A percentile compares a stretch with the other conserved stretches of the same genome.
Evolutionary conservation across 2,888 invertebrate species (phyloP).

Genomic region (Serrognathus titanus): DNA sequence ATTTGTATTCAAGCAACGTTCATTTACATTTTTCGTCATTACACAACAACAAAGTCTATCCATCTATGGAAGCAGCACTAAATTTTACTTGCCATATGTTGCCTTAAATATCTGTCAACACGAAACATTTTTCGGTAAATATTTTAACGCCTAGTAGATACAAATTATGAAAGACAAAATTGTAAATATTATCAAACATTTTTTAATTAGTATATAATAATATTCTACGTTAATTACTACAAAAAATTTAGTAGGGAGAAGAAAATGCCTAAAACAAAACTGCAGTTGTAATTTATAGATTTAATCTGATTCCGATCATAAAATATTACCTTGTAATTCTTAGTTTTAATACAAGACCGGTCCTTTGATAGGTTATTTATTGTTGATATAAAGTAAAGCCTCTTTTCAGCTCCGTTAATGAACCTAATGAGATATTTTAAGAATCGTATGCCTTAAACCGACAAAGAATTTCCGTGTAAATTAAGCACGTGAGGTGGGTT

Average conservation of each 20-base stretch:
- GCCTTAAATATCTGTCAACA: slow-evolving; percentile 10
- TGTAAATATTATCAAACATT: slow-evolving; percentile 9
- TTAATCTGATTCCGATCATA: slow-evolving; percentile 15
- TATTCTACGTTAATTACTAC: background rate
- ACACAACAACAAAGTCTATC: slow-evolving; percentile 11
- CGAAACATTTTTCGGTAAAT: slow-evolving; percentile 2
- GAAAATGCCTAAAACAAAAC: too few relatives aligned
- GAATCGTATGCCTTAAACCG: slow-evolving; percentile 6
- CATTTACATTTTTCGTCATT: slow-evolving; percentile 15
- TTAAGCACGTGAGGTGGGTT: slow-evolving; percentile 12
- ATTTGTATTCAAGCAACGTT: background rate
- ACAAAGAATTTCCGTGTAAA: slow-evolving; percentile 10
- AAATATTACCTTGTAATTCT: slow-evolving; percentile 22
- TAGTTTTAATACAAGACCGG: slow-evolving; percentile 1
- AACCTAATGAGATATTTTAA: slow-evolving; percentile 20
- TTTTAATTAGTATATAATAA: slow-evolving; percentile 1
- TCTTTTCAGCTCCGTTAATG: slow-evolving; percentile 3
- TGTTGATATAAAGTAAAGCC: slow-evolving; percentile 9
- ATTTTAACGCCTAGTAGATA: background rate
- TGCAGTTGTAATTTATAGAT: background rate
- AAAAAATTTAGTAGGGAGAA: background rate
- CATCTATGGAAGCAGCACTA: slow-evolving; percentile 10
- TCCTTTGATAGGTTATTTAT: slow-evolving; percentile 9
- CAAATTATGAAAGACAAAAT: slow-evolving; percentile 3
- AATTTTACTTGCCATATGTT: slow-evolving; percentile 14